A percentile compares a stretch with the other conserved stretches of the same genome.
phyloP scores from a whole-genome alignment of 2,888 invertebrate species.

The Parelbella ahira region DNA sequence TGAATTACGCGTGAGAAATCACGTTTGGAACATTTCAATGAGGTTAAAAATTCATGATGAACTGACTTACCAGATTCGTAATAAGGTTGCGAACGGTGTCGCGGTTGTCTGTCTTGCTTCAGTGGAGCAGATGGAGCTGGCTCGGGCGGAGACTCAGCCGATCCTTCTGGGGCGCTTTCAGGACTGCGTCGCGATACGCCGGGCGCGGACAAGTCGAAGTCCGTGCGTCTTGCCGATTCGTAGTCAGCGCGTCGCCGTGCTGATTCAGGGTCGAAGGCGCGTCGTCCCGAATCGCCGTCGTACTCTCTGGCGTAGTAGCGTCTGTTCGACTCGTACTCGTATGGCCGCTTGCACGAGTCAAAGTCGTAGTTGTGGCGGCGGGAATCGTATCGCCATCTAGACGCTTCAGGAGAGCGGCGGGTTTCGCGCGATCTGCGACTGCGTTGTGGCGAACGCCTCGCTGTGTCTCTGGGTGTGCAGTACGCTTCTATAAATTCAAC shows the following conservation, averaged over 20 bases:
- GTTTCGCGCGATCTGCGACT: constrained; percentile 67
- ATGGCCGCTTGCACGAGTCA: constrained; percentile 55
- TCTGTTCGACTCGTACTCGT: constrained; percentile 59
- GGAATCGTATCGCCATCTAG: constrained; percentile 72
- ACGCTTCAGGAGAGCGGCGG: constrained; percentile 65
- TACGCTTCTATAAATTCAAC: constrained; percentile 87
- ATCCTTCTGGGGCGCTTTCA: constrained; percentile 71
- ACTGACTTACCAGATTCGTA: constrained; percentile 75
- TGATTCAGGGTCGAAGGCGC: constrained; percentile 67
- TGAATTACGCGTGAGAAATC: not conserved
- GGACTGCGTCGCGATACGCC: constrained; percentile 66
- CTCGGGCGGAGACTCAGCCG: constrained; percentile 71
- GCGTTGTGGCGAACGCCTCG: constrained; percentile 69
- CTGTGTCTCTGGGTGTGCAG: constrained; percentile 86
- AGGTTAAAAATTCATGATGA: not conserved
- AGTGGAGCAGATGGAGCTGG: constrained; percentile 73
- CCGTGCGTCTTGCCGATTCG: constrained; percentile 72
- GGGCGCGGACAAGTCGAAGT: constrained; percentile 70
- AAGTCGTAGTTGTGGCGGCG: constrained; percentile 67
- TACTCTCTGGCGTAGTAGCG: constrained; percentile 55
- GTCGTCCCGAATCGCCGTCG: constrained; percentile 65
- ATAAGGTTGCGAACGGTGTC: constrained; percentile 67
- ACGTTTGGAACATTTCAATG: not conserved
- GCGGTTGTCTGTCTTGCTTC: constrained; percentile 58
- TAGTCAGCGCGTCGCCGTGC: constrained; percentile 69